These are phyloP conservation scores for Dasysyrphus tricinctus DNA, from an alignment of 2,888 invertebrate genomes.

Conservation along the genomic window DNA sequence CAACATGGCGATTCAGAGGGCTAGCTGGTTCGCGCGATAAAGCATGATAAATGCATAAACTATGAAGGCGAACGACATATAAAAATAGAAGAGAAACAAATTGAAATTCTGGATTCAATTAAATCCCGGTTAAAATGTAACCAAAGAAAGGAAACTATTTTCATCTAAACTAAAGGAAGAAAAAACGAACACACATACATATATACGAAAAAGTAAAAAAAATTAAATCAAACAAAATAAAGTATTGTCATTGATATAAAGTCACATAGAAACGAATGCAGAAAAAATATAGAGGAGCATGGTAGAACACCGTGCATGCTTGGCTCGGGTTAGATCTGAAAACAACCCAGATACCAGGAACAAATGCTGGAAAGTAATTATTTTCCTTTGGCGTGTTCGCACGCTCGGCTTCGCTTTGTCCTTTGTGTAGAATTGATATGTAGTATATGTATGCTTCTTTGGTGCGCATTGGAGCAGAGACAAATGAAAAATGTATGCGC, in stretches of 20 bases:
- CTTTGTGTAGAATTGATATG: conserved; percentile 41
- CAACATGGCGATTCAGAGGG: conserved; percentile 5
- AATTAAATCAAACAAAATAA: conserved; percentile 47
- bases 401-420: conserved; percentile 49
- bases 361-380: conserved; percentile 72
- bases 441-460: conserved; percentile 12
- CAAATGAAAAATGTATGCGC: conserved; percentile 57
- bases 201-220: background rate
- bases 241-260: conserved; percentile 65
- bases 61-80: conserved; percentile 8
- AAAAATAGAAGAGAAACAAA: conserved; percentile 55
- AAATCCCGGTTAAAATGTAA: conserved; percentile 65
- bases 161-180: conserved; percentile 43
- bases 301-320: background rate
- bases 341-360: conserved; percentile 50
- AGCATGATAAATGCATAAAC: conserved; percentile 35
- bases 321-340: conserved; percentile 9
- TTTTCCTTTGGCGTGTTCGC: conserved; percentile 63
- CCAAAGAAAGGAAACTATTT: conserved; percentile 64
- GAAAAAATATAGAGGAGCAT: background rate
- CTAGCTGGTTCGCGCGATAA: background rate
- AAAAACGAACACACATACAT: background rate
- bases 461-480: conserved; percentile 4
- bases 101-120: conserved; percentile 73
- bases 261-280: conserved; percentile 15